Percentiles rank a stretch among this genome's conserved stretches.
phyloP scores from a whole-genome alignment of 2,113 vertebrate genomes.

The Conger conger region DNA sequence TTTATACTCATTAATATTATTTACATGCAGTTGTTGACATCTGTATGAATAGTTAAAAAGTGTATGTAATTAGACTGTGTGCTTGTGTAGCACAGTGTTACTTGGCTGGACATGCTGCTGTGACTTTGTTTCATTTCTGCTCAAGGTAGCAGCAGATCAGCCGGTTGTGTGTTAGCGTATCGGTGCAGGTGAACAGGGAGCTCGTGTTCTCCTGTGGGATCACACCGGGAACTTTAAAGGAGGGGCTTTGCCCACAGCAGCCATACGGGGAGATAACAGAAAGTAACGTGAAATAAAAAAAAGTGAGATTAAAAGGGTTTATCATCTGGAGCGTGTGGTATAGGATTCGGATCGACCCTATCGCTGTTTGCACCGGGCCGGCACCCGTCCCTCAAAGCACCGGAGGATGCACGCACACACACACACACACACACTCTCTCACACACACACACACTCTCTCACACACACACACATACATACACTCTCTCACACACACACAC shows the following conservation, averaged over 20 bases:
- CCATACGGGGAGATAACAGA: slow-evolving; percentile 7
- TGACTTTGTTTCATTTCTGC: neutral
- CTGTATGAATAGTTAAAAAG: neutral
- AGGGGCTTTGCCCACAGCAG: neutral
- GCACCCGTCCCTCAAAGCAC: slow-evolving; percentile 13
- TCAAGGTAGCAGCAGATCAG: neutral
- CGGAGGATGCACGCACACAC: neutral
- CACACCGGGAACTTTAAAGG: neutral
- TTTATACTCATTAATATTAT: too few relatives aligned
- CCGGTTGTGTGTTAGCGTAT: neutral
- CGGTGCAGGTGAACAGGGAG: neutral
- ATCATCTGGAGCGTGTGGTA: slow-evolving; percentile 50
- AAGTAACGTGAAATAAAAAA: slow-evolving; percentile 43
- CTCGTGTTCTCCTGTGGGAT: neutral
- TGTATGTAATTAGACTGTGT: neutral
- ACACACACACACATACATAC: too few relatives aligned
- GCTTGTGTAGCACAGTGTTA: neutral
- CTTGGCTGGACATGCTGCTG: neutral
- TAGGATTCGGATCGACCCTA: slow-evolving; percentile 57
- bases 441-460: too few relatives aligned
- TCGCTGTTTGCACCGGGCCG: slow-evolving; percentile 59
- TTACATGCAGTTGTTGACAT: neutral
- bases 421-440: too few relatives aligned
- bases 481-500: too few relatives aligned
- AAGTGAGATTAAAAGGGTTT: slow-evolving; percentile 51